Percentiles rank a stretch among this genome's conserved stretches.
Conservation (phyloP, 2,113 vertebrate genomes). For the Passer montanus region DNA sequence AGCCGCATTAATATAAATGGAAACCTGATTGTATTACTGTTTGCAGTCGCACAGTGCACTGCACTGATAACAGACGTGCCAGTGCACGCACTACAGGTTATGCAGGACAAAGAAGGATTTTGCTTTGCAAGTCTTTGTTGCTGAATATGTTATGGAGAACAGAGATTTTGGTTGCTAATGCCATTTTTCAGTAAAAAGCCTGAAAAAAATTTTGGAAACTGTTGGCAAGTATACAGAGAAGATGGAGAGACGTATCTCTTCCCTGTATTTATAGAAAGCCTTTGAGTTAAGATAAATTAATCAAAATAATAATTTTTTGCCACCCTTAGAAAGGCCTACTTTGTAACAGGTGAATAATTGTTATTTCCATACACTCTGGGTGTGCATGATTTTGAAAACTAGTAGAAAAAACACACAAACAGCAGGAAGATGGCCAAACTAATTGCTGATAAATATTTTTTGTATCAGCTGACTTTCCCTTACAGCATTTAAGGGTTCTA, state of each 20-base stretch:
- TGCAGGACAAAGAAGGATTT: conserved; percentile 64
- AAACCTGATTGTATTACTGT: conserved; percentile 63
- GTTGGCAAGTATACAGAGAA: not conserved
- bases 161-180: not conserved
- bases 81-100: conserved; percentile 55
- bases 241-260: not conserved
- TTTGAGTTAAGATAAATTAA: not conserved
- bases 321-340: not conserved
- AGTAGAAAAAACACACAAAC: not conserved
- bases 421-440: not conserved
- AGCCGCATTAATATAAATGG: conserved; percentile 75
- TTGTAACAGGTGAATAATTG: not conserved
- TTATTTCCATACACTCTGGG: not conserved
- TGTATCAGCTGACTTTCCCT: not conserved
- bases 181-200: not conserved
- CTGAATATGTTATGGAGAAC: not conserved
- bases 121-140: not conserved
- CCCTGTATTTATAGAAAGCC: not conserved
- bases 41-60: not conserved
- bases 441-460: not conserved
- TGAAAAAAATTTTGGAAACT: not conserved
- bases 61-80: conserved; percentile 45
- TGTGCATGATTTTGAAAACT: not conserved
- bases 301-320: not conserved
- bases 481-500: not conserved